Percentiles rank a stretch among this genome's conserved stretches.
phyloP scores from a whole-genome alignment of 2,797 vertebrate genomes.

The Trematomus bernacchii region DNA sequence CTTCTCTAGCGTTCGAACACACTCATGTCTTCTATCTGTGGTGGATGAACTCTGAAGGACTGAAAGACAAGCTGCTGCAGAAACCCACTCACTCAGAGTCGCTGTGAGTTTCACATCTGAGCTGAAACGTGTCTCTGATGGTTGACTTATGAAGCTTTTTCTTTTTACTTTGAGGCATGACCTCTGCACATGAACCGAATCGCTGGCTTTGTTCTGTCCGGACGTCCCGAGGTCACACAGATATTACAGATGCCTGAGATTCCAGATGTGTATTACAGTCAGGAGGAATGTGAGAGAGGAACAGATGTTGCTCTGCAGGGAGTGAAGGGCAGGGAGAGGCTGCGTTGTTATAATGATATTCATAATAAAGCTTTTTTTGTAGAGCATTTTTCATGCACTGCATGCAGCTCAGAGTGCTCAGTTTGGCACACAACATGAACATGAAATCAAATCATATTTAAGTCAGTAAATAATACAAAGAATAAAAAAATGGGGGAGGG shows the following conservation, averaged over 20 bases:
- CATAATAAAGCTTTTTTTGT: too few species aligned
- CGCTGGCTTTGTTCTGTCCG: conserved; percentile 49
- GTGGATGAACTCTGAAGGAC: not conserved
- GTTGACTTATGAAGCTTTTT: conserved; percentile 14
- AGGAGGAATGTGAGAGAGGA: too few species aligned
- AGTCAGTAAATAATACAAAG: too few species aligned
- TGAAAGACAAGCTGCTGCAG: not conserved
- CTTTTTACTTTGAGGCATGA: not conserved
- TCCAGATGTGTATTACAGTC: conserved; percentile 67
- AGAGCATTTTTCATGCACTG: too few species aligned
- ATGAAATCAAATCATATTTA: too few species aligned
- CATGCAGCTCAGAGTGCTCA: too few species aligned
- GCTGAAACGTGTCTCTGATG: conserved; percentile 17
- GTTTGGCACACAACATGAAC: too few species aligned
- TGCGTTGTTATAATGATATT: too few species aligned
- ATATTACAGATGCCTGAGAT: conserved; percentile 57
- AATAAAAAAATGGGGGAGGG: too few species aligned
- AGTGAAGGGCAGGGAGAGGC: too few species aligned
- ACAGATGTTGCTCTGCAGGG: too few species aligned
- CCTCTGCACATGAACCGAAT: conserved; percentile 39
- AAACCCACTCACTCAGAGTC: not conserved
- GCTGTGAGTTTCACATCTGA: not conserved
- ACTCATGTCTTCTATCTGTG: not conserved
- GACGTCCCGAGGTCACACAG: conserved; percentile 42
- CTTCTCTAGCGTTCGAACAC: too few species aligned